phyloP scores from a whole-genome alignment of 2,113 vertebrate species.

The Plectropomus leopardus region DNA sequence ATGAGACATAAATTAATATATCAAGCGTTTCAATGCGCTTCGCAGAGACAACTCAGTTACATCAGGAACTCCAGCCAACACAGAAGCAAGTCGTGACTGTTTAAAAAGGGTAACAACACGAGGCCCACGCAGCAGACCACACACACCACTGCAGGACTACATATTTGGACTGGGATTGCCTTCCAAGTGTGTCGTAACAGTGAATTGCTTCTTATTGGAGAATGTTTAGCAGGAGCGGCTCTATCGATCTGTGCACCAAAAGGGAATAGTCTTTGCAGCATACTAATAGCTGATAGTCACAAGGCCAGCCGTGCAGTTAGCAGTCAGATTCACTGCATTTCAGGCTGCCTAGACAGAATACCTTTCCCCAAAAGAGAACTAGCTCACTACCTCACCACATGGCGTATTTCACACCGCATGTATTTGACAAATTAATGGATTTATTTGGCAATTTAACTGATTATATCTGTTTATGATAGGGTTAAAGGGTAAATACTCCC shows the following conservation, averaged over 20 bases:
- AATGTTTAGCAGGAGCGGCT: constrained; percentile 29
- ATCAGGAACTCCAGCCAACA: constrained; percentile 39
- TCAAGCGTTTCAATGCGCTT: constrained; percentile 11
- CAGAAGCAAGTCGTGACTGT: constrained; percentile 49
- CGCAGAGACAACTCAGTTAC: constrained; percentile 17
- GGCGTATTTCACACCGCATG: too few species aligned
- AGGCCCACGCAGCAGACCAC: constrained; percentile 59
- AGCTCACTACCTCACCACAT: too few species aligned
- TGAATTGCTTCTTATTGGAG: constrained; percentile 29
- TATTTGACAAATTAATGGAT: too few species aligned
- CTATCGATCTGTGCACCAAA: constrained; percentile 42
- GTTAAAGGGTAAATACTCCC: too few species aligned
- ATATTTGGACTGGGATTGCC: constrained; percentile 48
- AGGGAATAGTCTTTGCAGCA: constrained; percentile 23
- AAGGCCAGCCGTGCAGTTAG: constrained; percentile 10
- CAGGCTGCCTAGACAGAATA: neutral
- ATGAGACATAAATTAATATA: constrained; percentile 37
- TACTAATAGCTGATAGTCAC: constrained; percentile 32
- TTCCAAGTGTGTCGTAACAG: constrained; percentile 50
- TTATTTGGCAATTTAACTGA: too few species aligned
- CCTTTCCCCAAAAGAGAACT: too few species aligned
- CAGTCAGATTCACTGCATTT: neutral
- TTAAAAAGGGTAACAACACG: constrained; percentile 58
- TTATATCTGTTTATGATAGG: too few species aligned
- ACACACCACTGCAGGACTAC: constrained; percentile 50